Conservation (phyloP, 2,797 vertebrate genomes). For the Melanogrammus aeglefinus region DNA sequence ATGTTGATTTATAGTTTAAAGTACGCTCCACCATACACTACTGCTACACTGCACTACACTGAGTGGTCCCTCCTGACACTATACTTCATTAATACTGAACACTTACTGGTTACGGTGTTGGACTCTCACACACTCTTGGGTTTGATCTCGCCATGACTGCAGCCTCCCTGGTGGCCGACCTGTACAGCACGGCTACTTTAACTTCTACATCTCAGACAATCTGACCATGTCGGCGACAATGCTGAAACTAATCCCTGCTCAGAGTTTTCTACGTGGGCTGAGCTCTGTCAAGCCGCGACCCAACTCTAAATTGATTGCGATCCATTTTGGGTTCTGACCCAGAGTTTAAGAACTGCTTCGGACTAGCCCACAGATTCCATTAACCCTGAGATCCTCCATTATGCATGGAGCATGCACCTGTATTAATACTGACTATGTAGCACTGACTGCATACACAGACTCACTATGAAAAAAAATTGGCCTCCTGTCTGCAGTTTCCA, state of each 20-base stretch:
- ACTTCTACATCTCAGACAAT: not conserved
- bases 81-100: not conserved
- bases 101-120: not conserved
- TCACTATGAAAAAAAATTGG: not conserved
- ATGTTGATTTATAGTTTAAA: not conserved
- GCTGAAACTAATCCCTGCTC: not conserved
- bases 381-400: not conserved
- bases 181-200: not conserved
- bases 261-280: not conserved
- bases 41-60: not conserved
- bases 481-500: not conserved
- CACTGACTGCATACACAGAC: not conserved
- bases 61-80: not conserved
- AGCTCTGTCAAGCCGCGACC: not conserved
- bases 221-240: not conserved
- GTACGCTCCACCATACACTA: not conserved
- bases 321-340: not conserved
- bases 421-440: not conserved
- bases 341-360: not conserved
- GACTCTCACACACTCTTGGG: not conserved
- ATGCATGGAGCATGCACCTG: not conserved
- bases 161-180: not conserved
- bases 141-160: not conserved
- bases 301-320: not conserved
- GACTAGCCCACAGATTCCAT: not conserved